Base-by-base conservation (phyloP, 2,888 invertebrate genomes). In the Therioaphis trifolii region DNA sequence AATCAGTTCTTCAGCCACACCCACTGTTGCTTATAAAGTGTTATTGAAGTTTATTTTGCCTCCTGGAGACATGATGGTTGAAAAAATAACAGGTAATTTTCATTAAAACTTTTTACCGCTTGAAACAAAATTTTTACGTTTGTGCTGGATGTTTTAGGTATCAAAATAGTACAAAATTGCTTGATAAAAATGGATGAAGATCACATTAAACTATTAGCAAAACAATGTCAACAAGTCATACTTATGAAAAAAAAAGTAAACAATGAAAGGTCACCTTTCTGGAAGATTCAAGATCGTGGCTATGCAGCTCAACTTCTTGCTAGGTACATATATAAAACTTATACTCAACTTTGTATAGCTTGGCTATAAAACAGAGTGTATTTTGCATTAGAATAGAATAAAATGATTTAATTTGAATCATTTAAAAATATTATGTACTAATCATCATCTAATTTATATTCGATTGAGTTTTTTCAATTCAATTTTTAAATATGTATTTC, bases 21-120 rank as follows among this genome's bases (percentile, higher is more conserved):
- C 85, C 7, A 66, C 52, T 40, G 63, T 84, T 74, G 78, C 84
- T 12, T 85, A 68, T 66, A 75, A 82, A 55, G 40, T 85, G 3
- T 88, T 95, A 55, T 91, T 92, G 84, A 92, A 92, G 86, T 88
- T 95, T 1, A 89, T 94, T 14, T 90, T 93, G 68, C 89, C 91
- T 87, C 93, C 94, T 0, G 94, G 94, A 4, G 92, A 92, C 87
- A 91, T 94, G 85, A 92, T 93, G 88, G 92, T 94, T 85, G 93
- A 94, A 87, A 93, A 93, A 89, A 91, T 92, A 46, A 93, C 93
- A 88, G 90, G 93, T 93, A 90, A 89, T 87, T 85, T 85, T 85
- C 7, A 72, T 69, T 58, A 43, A 35, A 52, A 18, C 43, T 79
- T 52, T 78, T 69, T 43, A 21, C 15, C n/a, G 11, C 2, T 52